Conservation (phyloP, 2,113 vertebrate genomes). For the Tychaedon coryphoeus region DNA sequence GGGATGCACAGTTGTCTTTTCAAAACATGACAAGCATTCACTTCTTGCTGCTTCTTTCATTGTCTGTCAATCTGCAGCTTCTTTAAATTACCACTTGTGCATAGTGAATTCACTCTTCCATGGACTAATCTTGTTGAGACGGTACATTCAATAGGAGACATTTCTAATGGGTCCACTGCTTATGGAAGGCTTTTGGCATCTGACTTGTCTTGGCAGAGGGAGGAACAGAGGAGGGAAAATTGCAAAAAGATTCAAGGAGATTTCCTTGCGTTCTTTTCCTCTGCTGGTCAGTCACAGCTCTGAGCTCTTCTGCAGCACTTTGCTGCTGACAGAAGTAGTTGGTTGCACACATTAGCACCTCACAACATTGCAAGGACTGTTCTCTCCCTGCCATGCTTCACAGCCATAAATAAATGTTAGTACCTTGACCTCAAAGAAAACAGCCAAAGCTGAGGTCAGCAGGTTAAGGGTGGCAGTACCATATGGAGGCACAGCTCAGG, state of each 20-base stretch:
- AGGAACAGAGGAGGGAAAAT: not conserved
- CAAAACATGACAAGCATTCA: slow-evolving; percentile 39
- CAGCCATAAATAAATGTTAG: not conserved
- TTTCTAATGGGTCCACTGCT: not conserved
- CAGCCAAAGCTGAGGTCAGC: not conserved
- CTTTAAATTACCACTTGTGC: slow-evolving; percentile 13
- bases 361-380: not conserved
- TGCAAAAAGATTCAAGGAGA: not conserved
- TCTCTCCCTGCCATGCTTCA: not conserved
- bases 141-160: not conserved
- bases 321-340: not conserved
- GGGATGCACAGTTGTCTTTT: slow-evolving; percentile 33
- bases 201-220: not conserved
- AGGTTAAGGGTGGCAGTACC: not conserved
- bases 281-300: not conserved
- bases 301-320: not conserved
- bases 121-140: not conserved
- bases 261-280: not conserved
- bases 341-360: not conserved
- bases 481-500: not conserved
- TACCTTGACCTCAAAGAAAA: not conserved
- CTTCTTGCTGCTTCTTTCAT: not conserved
- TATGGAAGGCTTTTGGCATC: not conserved
- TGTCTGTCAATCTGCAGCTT: slow-evolving; percentile 18
- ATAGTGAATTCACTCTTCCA: not conserved